Conservation (phyloP, 1,140 invertebrate species). For the Paraescarpia echinospica region DNA sequence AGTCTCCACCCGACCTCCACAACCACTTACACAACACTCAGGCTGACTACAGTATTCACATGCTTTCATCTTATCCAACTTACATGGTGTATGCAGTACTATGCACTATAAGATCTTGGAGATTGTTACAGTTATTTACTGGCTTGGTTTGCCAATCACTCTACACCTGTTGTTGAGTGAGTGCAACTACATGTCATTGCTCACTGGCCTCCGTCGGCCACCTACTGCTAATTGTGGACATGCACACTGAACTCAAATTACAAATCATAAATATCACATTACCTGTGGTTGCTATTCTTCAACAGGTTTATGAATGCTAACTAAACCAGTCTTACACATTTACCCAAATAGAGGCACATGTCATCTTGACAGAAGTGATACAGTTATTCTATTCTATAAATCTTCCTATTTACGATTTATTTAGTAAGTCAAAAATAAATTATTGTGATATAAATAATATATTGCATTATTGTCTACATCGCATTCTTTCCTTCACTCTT, state of each 20-base stretch:
- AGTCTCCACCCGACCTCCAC: background rate
- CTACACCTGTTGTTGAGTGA: background rate
- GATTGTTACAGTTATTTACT: conserved; percentile 6
- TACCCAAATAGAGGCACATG: background rate
- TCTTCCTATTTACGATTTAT: background rate
- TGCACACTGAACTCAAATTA: no score
- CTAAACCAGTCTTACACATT: background rate
- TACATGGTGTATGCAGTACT: background rate
- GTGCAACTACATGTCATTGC: background rate
- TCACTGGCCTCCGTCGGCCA: background rate
- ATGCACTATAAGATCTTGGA: background rate
- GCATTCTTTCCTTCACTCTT: background rate
- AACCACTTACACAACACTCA: background rate
- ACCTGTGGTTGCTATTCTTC: background rate
- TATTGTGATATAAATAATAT: background rate
- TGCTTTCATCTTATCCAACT: background rate
- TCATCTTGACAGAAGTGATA: background rate
- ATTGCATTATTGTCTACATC: background rate
- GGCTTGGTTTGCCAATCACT: background rate
- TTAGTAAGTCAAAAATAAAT: background rate
- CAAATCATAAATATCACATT: background rate
- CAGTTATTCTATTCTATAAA: background rate
- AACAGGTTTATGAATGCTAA: background rate
- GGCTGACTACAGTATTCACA: background rate
- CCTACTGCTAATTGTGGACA: background rate